Evolutionary conservation across 2,113 vertebrate genomes (phyloP).

Genomic region (Pandion haliaetus): DNA sequence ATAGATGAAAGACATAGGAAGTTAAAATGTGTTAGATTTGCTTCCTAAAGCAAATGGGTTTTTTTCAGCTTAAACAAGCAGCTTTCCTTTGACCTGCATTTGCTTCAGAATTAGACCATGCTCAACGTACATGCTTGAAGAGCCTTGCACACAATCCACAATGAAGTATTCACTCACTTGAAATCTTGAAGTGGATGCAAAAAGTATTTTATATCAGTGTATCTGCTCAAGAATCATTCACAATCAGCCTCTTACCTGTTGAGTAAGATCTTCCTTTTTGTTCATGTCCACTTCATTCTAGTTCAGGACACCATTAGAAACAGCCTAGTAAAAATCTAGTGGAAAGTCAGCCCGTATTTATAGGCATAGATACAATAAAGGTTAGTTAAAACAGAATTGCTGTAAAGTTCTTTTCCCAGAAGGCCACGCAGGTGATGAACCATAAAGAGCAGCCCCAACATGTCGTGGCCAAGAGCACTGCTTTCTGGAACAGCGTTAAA

Average conservation of each 20-base stretch:
- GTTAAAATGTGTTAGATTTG: neutral
- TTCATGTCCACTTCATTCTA: constrained; percentile 68
- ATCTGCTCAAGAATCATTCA: neutral
- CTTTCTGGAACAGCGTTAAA: constrained; percentile 54
- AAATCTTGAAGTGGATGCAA: neutral
- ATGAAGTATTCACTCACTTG: neutral
- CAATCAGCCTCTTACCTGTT: constrained; percentile 69
- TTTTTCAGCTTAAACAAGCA: neutral
- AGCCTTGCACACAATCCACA: neutral
- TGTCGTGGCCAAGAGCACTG: constrained; percentile 13
- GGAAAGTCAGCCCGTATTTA: constrained; percentile 68
- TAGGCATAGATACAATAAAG: constrained; percentile 60
- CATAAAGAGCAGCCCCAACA: constrained; percentile 6
- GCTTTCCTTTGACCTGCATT: neutral
- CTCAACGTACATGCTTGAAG: neutral
- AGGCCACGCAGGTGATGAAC: constrained; percentile 5
- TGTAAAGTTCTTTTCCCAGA: constrained; percentile 66
- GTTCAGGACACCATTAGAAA: constrained; percentile 51
- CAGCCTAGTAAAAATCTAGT: neutral
- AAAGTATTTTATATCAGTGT: neutral
- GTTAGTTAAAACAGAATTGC: constrained; percentile 44
- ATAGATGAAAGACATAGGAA: neutral
- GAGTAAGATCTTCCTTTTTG: constrained; percentile 42
- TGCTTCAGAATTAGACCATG: neutral
- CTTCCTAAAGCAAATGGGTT: neutral